Evolutionary conservation across 2,797 vertebrate species (phyloP), one percentile per base, ranked within the genome.

Genomic region (Uromys caudimaculatus): DNA sequence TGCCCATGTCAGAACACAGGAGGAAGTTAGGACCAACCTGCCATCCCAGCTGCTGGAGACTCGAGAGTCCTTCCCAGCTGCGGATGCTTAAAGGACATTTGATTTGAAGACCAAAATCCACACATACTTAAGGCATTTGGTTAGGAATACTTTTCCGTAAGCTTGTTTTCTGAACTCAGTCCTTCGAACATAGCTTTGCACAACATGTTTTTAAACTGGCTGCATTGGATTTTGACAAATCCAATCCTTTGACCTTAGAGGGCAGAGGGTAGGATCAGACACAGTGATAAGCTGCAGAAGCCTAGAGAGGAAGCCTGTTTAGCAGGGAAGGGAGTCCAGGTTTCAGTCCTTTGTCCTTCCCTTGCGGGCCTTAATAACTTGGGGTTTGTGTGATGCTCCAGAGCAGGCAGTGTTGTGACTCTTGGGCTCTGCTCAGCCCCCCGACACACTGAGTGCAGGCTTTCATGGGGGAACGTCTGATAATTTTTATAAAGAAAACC

Each of bases 121-220:
- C 58, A 11, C 89, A 60, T 60, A 73, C 73, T 56, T 82, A 88
- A 93, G 69, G 41, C 12, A 67, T 54, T 90, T 92, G 90, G n/a
- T 73, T 84, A 71, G 9, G 35, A 79, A 83, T 38, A 41, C n/a
- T 82, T 69, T 78, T 83, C 29, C 60, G 16, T 78, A 12, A 91
- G 58, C n/a, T 41, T 83, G 0, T 88, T 92, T 97, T 89, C 62
- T 69, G 90, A 91, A 78, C 14, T 41, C 27, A 52, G 4, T 47
- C 24, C 58, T 90, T 41, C 29, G 54, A 89, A 76, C 58, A 41
- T 92, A 67, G 44, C 29, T 44, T 97, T 76, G 64, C 47, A 77
- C 64, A 77, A 90, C 60, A n/a, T 89, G 67, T 83, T 93, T 56
- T 97, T 87, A 54, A 95, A 52, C 50, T 54, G 47, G 67, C 84